A percentile compares a stretch with the other conserved stretches of the same genome.
phyloP scores from a whole-genome alignment of 1,140 invertebrate genomes.

The Papilio machaon region DNA sequence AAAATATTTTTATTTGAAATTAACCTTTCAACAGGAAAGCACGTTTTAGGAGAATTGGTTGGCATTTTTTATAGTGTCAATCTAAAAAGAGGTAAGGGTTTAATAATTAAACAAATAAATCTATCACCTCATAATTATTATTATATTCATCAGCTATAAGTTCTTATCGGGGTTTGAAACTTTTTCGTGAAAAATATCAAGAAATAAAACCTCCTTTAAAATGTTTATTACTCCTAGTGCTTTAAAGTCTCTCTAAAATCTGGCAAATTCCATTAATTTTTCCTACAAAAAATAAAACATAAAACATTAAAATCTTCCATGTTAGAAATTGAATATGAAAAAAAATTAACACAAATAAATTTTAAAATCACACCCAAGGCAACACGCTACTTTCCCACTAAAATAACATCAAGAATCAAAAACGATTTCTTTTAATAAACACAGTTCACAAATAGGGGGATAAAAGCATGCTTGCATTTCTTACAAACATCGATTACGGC shows the following conservation, averaged over 20 bases:
- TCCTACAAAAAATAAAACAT: too few relatives aligned
- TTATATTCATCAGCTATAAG: too few relatives aligned
- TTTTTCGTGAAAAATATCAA: too few relatives aligned
- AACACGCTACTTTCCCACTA: neutral
- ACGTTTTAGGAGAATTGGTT: slow-evolving; percentile 2
- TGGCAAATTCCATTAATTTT: too few relatives aligned
- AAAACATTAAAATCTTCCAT: too few relatives aligned
- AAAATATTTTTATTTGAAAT: neutral
- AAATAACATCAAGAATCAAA: neutral
- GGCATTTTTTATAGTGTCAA: neutral
- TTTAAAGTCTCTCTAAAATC: too few relatives aligned
- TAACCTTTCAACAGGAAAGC: neutral
- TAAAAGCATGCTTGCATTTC: slow-evolving; percentile 6
- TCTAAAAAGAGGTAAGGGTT: neutral
- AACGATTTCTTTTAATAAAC: neutral
- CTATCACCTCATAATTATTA: neutral
- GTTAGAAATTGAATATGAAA: neutral
- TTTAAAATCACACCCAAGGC: neutral
- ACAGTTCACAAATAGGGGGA: neutral
- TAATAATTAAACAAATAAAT: neutral
- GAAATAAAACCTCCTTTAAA: too few relatives aligned
- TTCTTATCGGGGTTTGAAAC: too few relatives aligned
- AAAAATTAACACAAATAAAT: neutral
- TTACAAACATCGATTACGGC: neutral
- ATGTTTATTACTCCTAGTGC: too few relatives aligned